Conservation (phyloP, 1,140 invertebrate species). For the Drosophila nigromelanica region DNA sequence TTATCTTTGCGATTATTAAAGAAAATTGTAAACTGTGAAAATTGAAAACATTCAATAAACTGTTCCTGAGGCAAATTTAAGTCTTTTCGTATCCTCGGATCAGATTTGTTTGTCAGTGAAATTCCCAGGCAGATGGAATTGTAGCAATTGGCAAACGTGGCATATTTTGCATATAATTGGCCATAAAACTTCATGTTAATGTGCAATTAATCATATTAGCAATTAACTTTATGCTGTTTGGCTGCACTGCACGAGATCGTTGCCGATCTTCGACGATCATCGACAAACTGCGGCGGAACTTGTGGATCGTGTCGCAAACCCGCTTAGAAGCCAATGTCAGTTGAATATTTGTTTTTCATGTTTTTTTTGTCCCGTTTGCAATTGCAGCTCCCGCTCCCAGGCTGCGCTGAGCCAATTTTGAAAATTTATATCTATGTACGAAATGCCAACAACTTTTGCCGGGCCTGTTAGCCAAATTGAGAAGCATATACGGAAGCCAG, state of each 20-base stretch:
- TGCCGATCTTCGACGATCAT: conserved; percentile 41
- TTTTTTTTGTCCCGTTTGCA: conserved; percentile 30
- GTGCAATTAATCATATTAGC: conserved; percentile 83
- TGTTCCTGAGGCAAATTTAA: background rate
- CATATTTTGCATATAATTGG: conserved; percentile 80
- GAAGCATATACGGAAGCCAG: conserved; percentile 71
- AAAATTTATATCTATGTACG: conserved; percentile 77
- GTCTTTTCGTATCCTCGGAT: background rate
- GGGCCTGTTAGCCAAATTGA: conserved; percentile 60
- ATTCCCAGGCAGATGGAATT: conserved; percentile 52
- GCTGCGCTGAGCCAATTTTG: conserved; percentile 68
- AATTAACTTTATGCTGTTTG: conserved; percentile 83
- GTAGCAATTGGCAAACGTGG: conserved; percentile 57
- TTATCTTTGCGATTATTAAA: no score
- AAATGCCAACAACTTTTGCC: conserved; percentile 65
- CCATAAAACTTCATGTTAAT: conserved; percentile 83
- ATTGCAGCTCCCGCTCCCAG: conserved; percentile 47
- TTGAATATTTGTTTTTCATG: background rate
- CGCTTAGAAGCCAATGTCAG: conserved; percentile 50
- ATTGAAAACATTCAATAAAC: background rate
- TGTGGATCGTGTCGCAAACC: conserved; percentile 66
- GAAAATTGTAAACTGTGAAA: no score
- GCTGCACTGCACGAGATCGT: conserved; percentile 72
- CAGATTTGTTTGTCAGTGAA: conserved; percentile 1
- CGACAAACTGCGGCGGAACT: background rate